Evolutionary conservation across 2,113 vertebrate genomes (phyloP).

Genomic region (Entomyzon cyanotis): DNA sequence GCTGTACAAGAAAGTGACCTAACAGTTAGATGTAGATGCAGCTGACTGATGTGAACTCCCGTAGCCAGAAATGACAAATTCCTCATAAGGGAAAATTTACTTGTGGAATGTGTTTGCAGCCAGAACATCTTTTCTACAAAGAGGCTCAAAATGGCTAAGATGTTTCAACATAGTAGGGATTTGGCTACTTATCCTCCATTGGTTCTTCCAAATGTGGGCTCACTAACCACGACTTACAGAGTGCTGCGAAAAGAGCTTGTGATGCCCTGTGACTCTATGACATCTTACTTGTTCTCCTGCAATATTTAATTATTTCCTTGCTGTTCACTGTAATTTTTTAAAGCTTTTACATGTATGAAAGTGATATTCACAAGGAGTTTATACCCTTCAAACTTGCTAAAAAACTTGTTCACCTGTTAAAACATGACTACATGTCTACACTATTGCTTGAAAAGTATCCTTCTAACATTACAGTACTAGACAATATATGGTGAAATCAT

Average conservation of each 20-base stretch:
- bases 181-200: background rate
- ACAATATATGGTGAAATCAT: background rate
- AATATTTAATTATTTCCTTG: background rate
- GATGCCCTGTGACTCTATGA: fast-evolving
- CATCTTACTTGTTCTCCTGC: background rate
- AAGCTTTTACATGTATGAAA: background rate
- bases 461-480: background rate
- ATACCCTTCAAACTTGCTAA: background rate
- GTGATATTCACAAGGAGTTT: background rate
- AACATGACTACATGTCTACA: background rate
- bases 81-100: background rate
- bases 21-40: background rate
- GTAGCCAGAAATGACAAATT: background rate
- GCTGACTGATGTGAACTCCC: background rate
- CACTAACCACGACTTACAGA: background rate
- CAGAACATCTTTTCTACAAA: background rate
- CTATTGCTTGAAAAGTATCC: background rate
- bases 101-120: background rate
- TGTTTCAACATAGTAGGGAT: background rate
- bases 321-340: background rate
- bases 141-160: background rate
- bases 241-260: background rate
- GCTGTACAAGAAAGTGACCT: background rate
- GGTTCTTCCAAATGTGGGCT: background rate
- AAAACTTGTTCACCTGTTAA: background rate